A percentile compares a stretch with the other conserved stretches of the same genome.
These are phyloP conservation scores for Eulemur macaco DNA, from an alignment of 2,113 vertebrate species.

Conservation along the genomic window DNA sequence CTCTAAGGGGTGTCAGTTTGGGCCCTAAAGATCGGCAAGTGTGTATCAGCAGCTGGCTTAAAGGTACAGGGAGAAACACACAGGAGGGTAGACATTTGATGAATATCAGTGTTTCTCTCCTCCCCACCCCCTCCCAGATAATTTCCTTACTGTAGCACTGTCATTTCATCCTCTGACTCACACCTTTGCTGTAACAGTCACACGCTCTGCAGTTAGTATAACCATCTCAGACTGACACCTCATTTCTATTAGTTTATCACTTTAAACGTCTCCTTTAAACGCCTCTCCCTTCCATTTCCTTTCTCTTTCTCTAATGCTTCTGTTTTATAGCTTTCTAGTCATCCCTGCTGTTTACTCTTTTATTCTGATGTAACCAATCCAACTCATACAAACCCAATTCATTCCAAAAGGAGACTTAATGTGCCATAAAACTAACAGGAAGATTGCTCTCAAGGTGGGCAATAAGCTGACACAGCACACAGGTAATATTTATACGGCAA, in stretches of 20 bases:
- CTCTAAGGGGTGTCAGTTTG: neutral
- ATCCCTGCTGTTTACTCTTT: slow-evolving; percentile 68
- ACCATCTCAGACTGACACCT: slow-evolving; percentile 23
- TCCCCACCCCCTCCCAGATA: neutral
- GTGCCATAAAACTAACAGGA: slow-evolving; percentile 77
- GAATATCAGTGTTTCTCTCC: slow-evolving; percentile 35
- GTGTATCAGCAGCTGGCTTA: neutral
- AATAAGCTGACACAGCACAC: slow-evolving; percentile 75
- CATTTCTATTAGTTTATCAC: slow-evolving; percentile 43
- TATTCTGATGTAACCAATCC: slow-evolving; percentile 72
- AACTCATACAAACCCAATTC: slow-evolving; percentile 67
- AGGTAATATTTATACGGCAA: slow-evolving; percentile 72
- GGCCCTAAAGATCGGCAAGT: neutral
- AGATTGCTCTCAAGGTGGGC: slow-evolving; percentile 77
- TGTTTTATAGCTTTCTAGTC: slow-evolving; percentile 61
- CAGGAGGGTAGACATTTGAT: neutral
- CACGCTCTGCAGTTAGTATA: slow-evolving; percentile 35
- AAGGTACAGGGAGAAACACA: neutral
- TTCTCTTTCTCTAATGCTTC: slow-evolving; percentile 35
- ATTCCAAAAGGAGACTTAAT: slow-evolving; percentile 75
- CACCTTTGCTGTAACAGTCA: neutral
- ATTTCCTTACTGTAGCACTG: slow-evolving; percentile 26
- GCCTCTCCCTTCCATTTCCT: neutral
- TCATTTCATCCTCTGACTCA: slow-evolving; percentile 51
- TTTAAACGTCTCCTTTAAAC: slow-evolving; percentile 46